These are phyloP conservation scores for Hippocampus guttulatus DNA, from an alignment of 2,113 vertebrate genomes.

Conservation along the genomic window DNA sequence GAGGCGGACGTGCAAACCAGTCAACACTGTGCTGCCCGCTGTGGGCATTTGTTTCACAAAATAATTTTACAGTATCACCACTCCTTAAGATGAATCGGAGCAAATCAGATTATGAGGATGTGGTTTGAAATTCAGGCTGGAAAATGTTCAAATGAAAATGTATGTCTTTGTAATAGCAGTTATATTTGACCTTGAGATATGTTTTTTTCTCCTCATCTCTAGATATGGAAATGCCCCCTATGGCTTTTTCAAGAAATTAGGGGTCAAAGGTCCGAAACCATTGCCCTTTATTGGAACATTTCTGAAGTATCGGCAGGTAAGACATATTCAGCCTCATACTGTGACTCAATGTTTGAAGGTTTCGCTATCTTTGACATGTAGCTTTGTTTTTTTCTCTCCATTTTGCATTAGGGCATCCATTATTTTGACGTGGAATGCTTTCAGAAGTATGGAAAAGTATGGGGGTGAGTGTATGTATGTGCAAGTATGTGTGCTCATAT, in stretches of 20 bases:
- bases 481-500: neutral
- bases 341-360: neutral
- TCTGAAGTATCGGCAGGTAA: slow-evolving; percentile 60
- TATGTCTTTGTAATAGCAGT: neutral
- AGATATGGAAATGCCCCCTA: slow-evolving; percentile 74
- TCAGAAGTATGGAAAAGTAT: slow-evolving; percentile 71
- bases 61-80: too few species aligned
- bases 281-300: slow-evolving; percentile 72
- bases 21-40: neutral
- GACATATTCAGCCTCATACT: slow-evolving; percentile 17
- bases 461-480: slow-evolving; percentile 63
- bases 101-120: neutral
- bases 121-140: too few species aligned
- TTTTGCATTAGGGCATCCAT: slow-evolving; percentile 50
- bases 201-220: slow-evolving; percentile 7
- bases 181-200: neutral
- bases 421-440: slow-evolving; percentile 66
- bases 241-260: slow-evolving; percentile 69
- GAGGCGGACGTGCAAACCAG: too few species aligned
- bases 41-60: neutral
- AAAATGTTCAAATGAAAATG: neutral
- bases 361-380: neutral
- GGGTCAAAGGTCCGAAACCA: slow-evolving; percentile 70
- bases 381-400: slow-evolving; percentile 7
- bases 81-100: too few species aligned